Evolutionary conservation across 2,888 invertebrate species (phyloP), one percentile per base, ranked within the genome.

Genomic region (Apocheima hispidaria): DNA sequence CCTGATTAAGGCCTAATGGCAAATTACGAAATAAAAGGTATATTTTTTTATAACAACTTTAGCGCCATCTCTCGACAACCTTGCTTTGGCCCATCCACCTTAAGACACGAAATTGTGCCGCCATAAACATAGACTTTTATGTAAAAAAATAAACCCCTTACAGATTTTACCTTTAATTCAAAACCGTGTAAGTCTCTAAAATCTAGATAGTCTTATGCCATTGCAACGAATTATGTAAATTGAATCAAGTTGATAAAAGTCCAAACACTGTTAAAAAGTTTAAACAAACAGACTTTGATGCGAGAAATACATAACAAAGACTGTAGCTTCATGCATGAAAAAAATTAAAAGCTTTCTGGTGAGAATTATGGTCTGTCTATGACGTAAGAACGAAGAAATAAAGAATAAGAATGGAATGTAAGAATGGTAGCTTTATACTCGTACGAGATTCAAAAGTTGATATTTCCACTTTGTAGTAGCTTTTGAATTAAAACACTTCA

Each of bases 271-370:
- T 50, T 35, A 35, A 35, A 50, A 36, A 54, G 41, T 20, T 36
- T 36, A 60, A 60, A 54, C 49, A 53, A 60, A 60, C 60, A 60
- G 18, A 16, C 43, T 50, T 60, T 60, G 43, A 60, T 50, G 53
- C 33, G 53, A 26, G 26, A 28, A 44, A 57, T 18, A 46, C 16
- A 49, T 40, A 30, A 49, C 18, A 40, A 26, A 43, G 6, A 35
- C 44, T 54, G 7, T 18, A 18, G 12, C 18, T 35, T 50, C 14
- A 2, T 6, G n/a, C 21, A 12, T 35, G 10, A 43, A 41, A 43
- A n/a, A 57, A 50, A 57, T 33, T 41, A 41, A 49, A 49, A 56
- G 30, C 28, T 40, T 33, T 53, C 33, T 14, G 16, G 33, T 12
- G 20, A 23, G 20, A 35, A 30, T 35, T 49, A 49, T 49, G 21